phyloP scores from a whole-genome alignment of 2,888 invertebrate species.

The Crioceris asparagi region DNA sequence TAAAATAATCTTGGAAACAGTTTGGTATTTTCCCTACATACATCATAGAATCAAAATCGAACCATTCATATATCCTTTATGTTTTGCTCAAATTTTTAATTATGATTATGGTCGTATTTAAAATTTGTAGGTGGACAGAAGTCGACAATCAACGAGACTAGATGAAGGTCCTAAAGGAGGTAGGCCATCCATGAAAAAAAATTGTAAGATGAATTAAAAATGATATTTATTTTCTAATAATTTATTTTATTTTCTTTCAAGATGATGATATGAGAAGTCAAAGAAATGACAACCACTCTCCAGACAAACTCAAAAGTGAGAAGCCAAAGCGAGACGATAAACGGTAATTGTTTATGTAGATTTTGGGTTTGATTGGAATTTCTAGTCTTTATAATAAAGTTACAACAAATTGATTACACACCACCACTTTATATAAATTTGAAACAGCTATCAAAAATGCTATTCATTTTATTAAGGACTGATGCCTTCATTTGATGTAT shows the following conservation, averaged over 20 bases:
- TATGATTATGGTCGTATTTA: not conserved
- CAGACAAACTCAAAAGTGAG: conserved; percentile 19
- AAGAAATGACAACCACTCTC: conserved; percentile 19
- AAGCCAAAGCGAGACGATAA: conserved; percentile 24
- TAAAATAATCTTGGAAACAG: too few species aligned
- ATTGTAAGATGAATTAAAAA: conserved; percentile 14
- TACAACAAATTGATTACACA: too few species aligned
- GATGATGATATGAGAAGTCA: conserved; percentile 21
- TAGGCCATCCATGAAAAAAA: conserved; percentile 13
- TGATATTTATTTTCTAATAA: not conserved
- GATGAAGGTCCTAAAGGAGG: conserved; percentile 15
- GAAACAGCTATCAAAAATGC: too few species aligned
- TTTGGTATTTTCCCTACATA: too few species aligned
- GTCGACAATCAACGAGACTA: conserved; percentile 12
- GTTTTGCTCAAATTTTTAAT: too few species aligned
- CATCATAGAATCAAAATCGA: too few species aligned
- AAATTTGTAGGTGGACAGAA: conserved; percentile 18
- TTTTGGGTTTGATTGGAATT: too few species aligned
- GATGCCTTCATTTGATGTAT: too few species aligned
- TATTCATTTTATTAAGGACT: too few species aligned
- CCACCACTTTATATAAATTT: too few species aligned
- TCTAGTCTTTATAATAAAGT: too few species aligned
- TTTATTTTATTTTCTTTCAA: conserved; percentile 4
- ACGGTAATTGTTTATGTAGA: conserved; percentile 18
- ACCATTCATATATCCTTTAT: too few species aligned